phyloP scores from a whole-genome alignment of 2,113 vertebrate species.

The Aleadryas rufinucha region DNA sequence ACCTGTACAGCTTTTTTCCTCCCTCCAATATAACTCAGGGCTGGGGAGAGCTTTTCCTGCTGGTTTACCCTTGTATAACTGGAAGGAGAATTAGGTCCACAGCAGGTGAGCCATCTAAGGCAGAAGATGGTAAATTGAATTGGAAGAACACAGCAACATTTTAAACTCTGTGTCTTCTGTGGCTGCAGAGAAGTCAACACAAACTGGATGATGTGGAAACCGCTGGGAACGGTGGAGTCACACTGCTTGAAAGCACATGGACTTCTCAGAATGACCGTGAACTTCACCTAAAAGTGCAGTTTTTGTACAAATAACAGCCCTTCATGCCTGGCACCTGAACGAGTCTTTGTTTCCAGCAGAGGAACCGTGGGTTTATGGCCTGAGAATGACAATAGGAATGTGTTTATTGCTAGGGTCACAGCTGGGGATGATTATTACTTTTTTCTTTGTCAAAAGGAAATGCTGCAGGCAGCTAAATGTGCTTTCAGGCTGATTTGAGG shows the following conservation, averaged over 20 bases:
- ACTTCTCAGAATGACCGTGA: background rate
- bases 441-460: slow-evolving; percentile 35
- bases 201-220: background rate
- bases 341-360: slow-evolving; percentile 28
- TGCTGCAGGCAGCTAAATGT: background rate
- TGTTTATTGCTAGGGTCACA: slow-evolving; percentile 36
- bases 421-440: slow-evolving; percentile 46
- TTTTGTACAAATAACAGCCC: slow-evolving; percentile 17
- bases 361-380: slow-evolving; percentile 9
- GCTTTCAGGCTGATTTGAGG: background rate
- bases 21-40: accelerated
- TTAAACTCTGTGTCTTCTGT: background rate
- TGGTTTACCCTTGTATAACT: background rate
- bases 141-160: background rate
- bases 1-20: background rate
- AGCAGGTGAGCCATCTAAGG: background rate
- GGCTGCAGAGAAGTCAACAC: background rate
- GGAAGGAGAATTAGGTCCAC: background rate
- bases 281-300: background rate
- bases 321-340: slow-evolving; percentile 1
- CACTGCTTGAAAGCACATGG: background rate
- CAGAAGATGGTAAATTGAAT: background rate
- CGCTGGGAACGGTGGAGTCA: background rate
- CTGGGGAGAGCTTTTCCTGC: background rate
- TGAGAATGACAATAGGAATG: slow-evolving; percentile 42